Evolutionary conservation across 2,113 vertebrate genomes (phyloP), one percentile per base, ranked within the genome.

Genomic region (Dicentrarchus labrax): DNA sequence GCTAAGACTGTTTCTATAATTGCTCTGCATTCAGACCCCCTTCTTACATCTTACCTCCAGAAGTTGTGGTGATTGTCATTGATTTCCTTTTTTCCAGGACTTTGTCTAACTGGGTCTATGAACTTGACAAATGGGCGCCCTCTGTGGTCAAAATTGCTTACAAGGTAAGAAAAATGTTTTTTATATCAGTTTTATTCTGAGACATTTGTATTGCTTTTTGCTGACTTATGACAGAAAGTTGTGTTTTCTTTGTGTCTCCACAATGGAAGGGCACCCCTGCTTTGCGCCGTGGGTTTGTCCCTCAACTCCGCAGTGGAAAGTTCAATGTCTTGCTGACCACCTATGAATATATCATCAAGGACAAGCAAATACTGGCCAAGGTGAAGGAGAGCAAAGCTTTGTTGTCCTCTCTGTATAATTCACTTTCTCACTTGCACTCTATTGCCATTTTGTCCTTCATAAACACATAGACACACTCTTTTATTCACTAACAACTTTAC

Each of bases 281-380:
- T 36, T 95, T 98, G 96, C 96, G 98, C 4, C 96, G 98, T 11
- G 97, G 97, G 2, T 95, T 99, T 0, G 97, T 99, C 72, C 97
- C 98, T 69, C 98, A 98, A 88, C 96, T 99, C 43, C 96, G 98
- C 78, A 97, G 96, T 72, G 98, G 98, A 80, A 99, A 99, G 92
- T 99, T 99, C 85, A 99, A 99, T 22, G 98, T 99, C 71, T 96
- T 99, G 82, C 86, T 99, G 90, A 99, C 98, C 56, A 99, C 98
- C 39, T 99, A 99, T 0, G 98, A 99, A 88, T 99, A 99, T 91
- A 99, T 99, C 91, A 99, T 99, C 92, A 99, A 99, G 92, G 98
- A 99, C 95, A 99, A 99, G 89, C 98, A 99, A 73, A 98, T 99
- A 79, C 98, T 99, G 83, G 98, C 98, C 87, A 99, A 99, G 97